A percentile compares a stretch with the other conserved stretches of the same genome.
phyloP scores from a whole-genome alignment of 2,888 invertebrate species.

The Margaritifera margaritifera region DNA sequence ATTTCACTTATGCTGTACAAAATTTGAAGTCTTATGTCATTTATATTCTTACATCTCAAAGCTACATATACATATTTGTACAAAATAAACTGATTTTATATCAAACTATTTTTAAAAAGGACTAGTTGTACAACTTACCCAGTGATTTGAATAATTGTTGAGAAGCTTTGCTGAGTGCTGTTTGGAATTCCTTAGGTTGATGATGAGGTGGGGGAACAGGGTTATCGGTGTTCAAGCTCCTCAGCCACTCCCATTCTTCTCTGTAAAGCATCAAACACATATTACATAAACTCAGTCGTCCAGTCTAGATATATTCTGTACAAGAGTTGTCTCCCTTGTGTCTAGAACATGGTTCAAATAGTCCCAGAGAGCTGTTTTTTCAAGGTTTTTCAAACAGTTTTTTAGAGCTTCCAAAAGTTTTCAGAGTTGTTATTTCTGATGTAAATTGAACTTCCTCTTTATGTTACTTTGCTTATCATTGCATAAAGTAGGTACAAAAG shows the following conservation, averaged over 20 bases:
- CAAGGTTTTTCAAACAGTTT: no score
- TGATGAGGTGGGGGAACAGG: constrained; percentile 17
- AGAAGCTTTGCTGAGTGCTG: constrained; percentile 70
- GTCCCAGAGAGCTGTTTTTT: no score
- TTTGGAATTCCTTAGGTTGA: constrained; percentile 24
- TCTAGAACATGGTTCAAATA: no score
- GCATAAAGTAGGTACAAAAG: no score
- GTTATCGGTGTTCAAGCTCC: constrained; percentile 72
- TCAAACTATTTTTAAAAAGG: neutral
- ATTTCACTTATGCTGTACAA: no score
- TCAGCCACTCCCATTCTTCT: constrained; percentile 96
- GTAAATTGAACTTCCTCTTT: no score
- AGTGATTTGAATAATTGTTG: constrained; percentile 67
- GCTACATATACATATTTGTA: neutral
- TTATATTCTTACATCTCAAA: neutral
- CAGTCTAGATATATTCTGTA: no score
- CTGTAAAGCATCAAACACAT: constrained; percentile 74
- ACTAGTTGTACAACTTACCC: constrained; percentile 51
- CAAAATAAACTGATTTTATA: neutral
- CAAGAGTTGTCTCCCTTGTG: no score
- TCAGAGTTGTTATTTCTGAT: no score
- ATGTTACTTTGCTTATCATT: no score
- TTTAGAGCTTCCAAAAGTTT: no score
- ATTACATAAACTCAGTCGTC: neutral
- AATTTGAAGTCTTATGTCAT: no score